Conservation (phyloP, 2,888 invertebrate genomes). For the Physocephala rufipes region DNA sequence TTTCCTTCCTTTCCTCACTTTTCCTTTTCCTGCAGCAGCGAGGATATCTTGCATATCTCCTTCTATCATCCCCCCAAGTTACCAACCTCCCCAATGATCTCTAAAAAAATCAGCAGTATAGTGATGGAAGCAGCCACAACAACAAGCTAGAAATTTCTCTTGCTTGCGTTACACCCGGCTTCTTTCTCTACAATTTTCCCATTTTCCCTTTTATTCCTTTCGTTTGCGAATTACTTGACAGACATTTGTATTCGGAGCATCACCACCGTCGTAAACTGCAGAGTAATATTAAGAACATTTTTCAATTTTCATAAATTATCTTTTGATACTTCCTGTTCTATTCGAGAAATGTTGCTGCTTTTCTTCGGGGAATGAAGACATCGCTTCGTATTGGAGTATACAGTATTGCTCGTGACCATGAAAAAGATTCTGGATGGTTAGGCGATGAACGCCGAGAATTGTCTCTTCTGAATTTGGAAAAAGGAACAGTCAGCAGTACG, state of each 20-base stretch:
- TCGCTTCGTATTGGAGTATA: slow-evolving; percentile 1
- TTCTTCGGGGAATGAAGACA: slow-evolving; percentile 7
- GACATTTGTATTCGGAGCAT: slow-evolving; percentile 35
- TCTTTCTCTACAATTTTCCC: neutral
- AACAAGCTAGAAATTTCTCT: no score
- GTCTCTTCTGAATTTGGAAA: slow-evolving; percentile 30
- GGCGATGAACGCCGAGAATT: slow-evolving; percentile 39
- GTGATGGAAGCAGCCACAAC: neutral
- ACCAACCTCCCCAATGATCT: slow-evolving; percentile 23
- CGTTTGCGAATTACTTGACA: slow-evolving; percentile 1
- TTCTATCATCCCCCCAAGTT: no score
- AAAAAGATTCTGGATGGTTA: slow-evolving; percentile 19
- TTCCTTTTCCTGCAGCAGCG: neutral
- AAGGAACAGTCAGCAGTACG: no score
- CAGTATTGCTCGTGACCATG: neutral
- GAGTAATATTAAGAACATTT: slow-evolving; percentile 51
- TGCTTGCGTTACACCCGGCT: neutral
- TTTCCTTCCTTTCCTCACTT: slow-evolving; percentile 4
- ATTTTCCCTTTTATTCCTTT: neutral
- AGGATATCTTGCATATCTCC: neutral
- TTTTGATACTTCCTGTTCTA: slow-evolving; percentile 48
- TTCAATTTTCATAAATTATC: slow-evolving; percentile 59
- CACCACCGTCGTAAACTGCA: slow-evolving; percentile 38
- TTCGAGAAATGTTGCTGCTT: slow-evolving; percentile 19
- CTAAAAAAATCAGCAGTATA: slow-evolving; percentile 29